A percentile compares a stretch with the other conserved stretches of the same genome.
These are phyloP conservation scores for Byasa hedistus DNA, from an alignment of 2,888 invertebrate species.

Conservation along the genomic window DNA sequence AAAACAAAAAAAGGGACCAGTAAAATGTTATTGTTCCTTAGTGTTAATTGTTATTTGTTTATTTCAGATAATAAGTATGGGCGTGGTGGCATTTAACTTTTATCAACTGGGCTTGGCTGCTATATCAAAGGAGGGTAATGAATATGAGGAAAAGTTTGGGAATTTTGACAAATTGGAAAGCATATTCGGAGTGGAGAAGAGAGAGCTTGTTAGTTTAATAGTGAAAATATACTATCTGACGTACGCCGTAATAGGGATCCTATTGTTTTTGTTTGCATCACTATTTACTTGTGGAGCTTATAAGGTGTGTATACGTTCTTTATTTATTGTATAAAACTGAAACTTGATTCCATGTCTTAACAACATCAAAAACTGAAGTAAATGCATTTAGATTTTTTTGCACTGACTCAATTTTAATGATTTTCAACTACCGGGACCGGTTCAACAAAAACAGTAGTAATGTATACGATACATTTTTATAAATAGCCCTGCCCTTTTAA, in stretches of 20 bases:
- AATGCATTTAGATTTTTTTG: too few relatives aligned
- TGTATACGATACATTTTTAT: constrained; percentile 7
- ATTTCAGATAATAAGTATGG: constrained; percentile 65
- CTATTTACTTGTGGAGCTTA: constrained; percentile 66
- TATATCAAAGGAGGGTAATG: constrained; percentile 48
- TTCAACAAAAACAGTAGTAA: background rate
- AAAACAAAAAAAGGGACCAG: background rate
- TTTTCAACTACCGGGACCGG: background rate
- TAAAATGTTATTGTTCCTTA: background rate
- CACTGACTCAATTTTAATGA: background rate
- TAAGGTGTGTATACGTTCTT: constrained; percentile 46
- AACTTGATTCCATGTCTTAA: too few relatives aligned
- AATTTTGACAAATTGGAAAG: constrained; percentile 65
- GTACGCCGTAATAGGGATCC: constrained; percentile 56
- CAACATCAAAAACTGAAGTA: too few relatives aligned
- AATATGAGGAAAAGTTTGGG: constrained; percentile 55
- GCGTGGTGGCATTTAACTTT: constrained; percentile 59
- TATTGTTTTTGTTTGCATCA: constrained; percentile 59
- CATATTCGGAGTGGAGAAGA: constrained; percentile 60
- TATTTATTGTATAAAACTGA: background rate
- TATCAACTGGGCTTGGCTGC: constrained; percentile 59
- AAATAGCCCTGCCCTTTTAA: constrained; percentile 8
- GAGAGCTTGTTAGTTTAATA: constrained; percentile 51
- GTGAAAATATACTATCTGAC: constrained; percentile 59
- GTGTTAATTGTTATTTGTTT: constrained; percentile 12